These are phyloP conservation scores for Chiloscyllium plagiosum DNA, from an alignment of 2,113 vertebrate genomes.

Conservation along the genomic window DNA sequence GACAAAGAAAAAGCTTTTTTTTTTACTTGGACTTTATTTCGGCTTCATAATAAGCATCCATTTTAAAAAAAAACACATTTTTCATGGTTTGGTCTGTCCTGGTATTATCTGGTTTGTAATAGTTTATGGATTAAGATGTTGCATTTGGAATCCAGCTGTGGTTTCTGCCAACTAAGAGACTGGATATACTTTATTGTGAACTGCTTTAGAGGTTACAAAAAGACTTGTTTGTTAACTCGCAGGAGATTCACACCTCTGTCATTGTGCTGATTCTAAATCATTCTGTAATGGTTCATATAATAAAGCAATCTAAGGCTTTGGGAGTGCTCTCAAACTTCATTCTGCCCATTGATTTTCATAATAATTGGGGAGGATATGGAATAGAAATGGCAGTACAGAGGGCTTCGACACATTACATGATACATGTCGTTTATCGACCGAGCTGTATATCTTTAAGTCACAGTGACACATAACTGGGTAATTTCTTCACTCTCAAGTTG, in stretches of 20 bases:
- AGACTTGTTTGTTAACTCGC: conserved; percentile 13
- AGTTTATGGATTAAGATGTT: neutral
- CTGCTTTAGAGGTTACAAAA: neutral
- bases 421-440: neutral
- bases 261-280: neutral
- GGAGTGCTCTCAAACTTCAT: conserved; percentile 16
- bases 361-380: neutral
- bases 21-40: neutral
- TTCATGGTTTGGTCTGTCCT: neutral
- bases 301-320: conserved; percentile 25
- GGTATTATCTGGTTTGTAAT: neutral
- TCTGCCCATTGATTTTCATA: conserved; percentile 25
- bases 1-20: neutral
- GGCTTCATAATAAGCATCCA: neutral
- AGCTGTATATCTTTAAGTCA: conserved; percentile 6
- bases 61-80: neutral
- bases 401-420: neutral
- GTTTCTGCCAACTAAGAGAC: neutral
- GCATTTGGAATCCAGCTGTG: conserved; percentile 9
- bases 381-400: neutral
- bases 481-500: neutral
- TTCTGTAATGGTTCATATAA: conserved; percentile 21
- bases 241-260: conserved; percentile 1
- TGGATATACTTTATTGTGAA: conserved; percentile 17
- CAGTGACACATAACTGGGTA: neutral